A percentile compares a stretch with the other conserved stretches of the same genome.
These are phyloP conservation scores for Clarias fuscus DNA, from an alignment of 2,797 vertebrate genomes.

Conservation along the genomic window DNA sequence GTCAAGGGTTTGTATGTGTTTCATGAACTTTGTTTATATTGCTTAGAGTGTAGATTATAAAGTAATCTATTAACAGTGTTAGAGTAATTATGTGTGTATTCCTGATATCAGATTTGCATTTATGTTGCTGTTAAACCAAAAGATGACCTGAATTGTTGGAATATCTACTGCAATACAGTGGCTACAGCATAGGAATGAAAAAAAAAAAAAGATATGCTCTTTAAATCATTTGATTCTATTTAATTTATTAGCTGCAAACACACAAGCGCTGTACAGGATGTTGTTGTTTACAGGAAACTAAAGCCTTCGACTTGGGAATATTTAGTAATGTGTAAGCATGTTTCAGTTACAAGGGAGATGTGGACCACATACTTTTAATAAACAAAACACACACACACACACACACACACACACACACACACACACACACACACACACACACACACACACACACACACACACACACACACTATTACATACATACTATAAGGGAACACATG, in stretches of 20 bases:
- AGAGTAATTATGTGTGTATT: background rate
- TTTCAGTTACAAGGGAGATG: constrained; percentile 41
- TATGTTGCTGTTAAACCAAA: background rate
- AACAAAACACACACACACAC: constrained; percentile 16
- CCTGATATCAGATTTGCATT: background rate
- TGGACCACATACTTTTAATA: constrained; percentile 25
- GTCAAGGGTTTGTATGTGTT: background rate
- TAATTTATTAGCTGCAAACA: background rate
- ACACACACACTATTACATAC: constrained; percentile 21
- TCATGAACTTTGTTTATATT: background rate
- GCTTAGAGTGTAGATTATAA: background rate
- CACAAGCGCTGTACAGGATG: background rate
- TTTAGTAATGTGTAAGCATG: background rate
- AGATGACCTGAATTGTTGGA: background rate
- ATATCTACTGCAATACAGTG: background rate
- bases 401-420: background rate
- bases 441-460: constrained; percentile 26
- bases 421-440: background rate
- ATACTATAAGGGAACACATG: background rate
- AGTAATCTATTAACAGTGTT: background rate
- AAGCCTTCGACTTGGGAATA: constrained; percentile 12
- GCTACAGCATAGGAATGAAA: too few relatives aligned
- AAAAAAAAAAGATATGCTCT: background rate
- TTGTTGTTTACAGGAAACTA: constrained; percentile 22
- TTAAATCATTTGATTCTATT: background rate